phyloP scores from a whole-genome alignment of 2,797 vertebrate species.

The Thripadectes ignobilis region DNA sequence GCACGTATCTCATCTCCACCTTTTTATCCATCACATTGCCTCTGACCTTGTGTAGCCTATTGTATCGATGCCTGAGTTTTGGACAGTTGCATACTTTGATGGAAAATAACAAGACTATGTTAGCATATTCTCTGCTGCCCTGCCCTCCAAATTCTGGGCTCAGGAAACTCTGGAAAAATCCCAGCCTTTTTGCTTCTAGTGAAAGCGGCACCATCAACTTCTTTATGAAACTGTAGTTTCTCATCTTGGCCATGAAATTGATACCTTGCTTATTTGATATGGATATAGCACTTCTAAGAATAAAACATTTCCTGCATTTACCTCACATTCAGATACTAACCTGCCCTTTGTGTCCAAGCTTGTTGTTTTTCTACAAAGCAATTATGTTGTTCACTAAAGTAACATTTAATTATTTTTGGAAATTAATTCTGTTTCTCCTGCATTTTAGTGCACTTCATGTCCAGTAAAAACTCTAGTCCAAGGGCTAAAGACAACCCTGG shows the following conservation, averaged over 20 bases:
- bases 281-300: neutral
- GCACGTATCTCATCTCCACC: neutral
- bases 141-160: neutral
- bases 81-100: neutral
- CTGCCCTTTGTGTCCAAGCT: neutral
- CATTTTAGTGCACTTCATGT: neutral
- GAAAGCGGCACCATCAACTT: neutral
- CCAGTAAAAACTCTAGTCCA: neutral
- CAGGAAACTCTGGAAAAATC: neutral
- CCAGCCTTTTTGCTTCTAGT: neutral
- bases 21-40: neutral
- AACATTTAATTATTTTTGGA: neutral
- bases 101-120: neutral
- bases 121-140: neutral
- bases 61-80: neutral
- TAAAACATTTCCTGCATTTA: neutral
- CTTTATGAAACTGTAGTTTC: neutral
- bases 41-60: neutral
- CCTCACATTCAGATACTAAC: neutral
- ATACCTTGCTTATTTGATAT: neutral
- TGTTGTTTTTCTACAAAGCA: neutral
- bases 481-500: neutral
- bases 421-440: neutral
- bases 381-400: neutral
- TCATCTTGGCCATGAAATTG: neutral